A percentile compares a stretch with the other conserved stretches of the same genome.
These are phyloP conservation scores for Leptocoma aspasia DNA, from an alignment of 2,113 vertebrate species.

Conservation along the genomic window DNA sequence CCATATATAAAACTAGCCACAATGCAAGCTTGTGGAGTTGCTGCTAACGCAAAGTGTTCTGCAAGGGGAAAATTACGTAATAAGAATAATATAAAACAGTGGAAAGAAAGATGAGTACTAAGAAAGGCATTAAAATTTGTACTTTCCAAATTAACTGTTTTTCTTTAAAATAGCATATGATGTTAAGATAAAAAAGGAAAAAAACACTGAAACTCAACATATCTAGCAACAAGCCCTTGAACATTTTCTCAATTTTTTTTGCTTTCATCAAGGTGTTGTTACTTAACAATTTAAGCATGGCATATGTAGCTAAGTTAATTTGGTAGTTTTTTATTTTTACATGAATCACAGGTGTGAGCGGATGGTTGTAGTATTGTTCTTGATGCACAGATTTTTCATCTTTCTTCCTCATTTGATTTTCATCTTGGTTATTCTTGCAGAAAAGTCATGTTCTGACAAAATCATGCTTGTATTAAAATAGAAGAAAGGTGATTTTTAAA, in stretches of 20 bases:
- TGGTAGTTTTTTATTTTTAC: not conserved
- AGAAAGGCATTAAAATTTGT: not conserved
- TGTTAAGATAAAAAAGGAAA: not conserved
- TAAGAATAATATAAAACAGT: not conserved
- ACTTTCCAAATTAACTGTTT: not conserved
- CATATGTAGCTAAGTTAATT: not conserved
- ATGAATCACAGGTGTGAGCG: fast-evolving
- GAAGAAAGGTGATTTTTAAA: not conserved
- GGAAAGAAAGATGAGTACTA: not conserved
- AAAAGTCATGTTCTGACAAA: not conserved
- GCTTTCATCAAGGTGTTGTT: fast-evolving
- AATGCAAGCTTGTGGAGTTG: not conserved
- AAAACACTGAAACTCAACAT: fast-evolving
- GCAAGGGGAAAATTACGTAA: not conserved
- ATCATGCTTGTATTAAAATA: not conserved
- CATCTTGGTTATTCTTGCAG: not conserved
- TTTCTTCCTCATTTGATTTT: not conserved
- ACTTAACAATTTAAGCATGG: not conserved
- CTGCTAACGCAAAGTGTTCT: not conserved
- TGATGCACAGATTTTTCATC: not conserved
- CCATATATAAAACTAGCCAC: not conserved
- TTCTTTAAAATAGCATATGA: not conserved
- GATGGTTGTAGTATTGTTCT: not conserved
- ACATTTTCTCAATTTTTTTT: not conserved
- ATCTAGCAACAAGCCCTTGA: not conserved